These are phyloP conservation scores for Hippocampus comes DNA, from an alignment of 2,113 vertebrate species.

Conservation along the genomic window DNA sequence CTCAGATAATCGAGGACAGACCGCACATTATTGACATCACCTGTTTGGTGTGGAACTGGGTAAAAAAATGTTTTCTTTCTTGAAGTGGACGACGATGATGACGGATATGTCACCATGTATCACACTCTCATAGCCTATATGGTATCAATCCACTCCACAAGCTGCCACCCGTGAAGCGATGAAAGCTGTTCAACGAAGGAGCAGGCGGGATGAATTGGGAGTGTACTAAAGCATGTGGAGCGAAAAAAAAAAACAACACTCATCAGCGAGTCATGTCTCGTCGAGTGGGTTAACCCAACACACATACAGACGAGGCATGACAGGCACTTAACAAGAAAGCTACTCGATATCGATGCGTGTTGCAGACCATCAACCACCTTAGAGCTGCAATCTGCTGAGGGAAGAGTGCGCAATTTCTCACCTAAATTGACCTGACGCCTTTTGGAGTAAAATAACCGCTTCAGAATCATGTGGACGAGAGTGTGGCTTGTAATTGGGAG, in stretches of 20 bases:
- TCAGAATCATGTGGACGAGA: neutral
- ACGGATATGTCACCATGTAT: constrained; percentile 24
- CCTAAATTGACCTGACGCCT: neutral
- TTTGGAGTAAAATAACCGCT: constrained; percentile 10
- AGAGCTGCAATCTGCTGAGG: constrained; percentile 20
- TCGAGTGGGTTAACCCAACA: constrained; percentile 20
- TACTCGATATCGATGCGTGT: neutral
- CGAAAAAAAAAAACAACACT: constrained; percentile 25
- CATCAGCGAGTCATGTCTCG: constrained; percentile 17
- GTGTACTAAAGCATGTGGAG: constrained; percentile 16
- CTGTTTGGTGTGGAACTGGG: no score
- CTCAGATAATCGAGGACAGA: neutral
- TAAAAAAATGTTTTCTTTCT: no score
- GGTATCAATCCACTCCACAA: constrained; percentile 45
- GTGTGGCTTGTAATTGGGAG: neutral
- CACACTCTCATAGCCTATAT: constrained; percentile 32
- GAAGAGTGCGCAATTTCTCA: constrained; percentile 14
- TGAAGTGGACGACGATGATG: neutral
- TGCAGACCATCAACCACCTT: constrained; percentile 10
- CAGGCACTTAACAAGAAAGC: neutral
- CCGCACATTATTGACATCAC: neutral
- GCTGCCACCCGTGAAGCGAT: constrained; percentile 37
- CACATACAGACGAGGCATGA: neutral
- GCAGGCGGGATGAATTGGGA: constrained; percentile 34
- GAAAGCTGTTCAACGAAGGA: constrained; percentile 29